Percentiles rank a stretch among this genome's conserved stretches.
phyloP scores from a whole-genome alignment of 2,797 vertebrate genomes.

The Peromyscus aztecus region DNA sequence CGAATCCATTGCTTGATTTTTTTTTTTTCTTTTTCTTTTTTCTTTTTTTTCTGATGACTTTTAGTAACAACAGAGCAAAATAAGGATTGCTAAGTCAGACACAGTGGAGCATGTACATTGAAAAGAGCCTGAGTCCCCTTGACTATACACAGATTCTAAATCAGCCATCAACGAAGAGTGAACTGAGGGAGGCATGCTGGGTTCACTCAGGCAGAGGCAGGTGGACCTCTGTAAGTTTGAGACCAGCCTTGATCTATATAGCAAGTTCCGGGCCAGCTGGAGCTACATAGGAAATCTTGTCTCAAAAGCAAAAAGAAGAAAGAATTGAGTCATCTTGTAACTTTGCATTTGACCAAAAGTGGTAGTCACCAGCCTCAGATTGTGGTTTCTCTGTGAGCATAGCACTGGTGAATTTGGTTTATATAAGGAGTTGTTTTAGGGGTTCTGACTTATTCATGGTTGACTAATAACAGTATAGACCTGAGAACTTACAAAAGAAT shows the following conservation, averaged over 20 bases:
- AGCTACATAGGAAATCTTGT: not conserved
- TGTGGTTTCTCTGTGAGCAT: not conserved
- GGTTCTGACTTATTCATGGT: constrained; percentile 26
- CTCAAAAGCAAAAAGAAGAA: not conserved
- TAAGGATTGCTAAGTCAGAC: constrained; percentile 66
- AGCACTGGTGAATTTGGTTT: not conserved
- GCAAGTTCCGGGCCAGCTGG: not conserved
- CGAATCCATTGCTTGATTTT: not conserved
- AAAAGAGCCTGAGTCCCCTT: constrained; percentile 29
- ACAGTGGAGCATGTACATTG: constrained; percentile 36
- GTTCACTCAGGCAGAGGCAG: not conserved
- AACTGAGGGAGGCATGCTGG: not conserved
- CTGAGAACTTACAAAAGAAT: constrained; percentile 49
- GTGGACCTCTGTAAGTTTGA: not conserved
- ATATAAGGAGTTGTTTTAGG: not conserved
- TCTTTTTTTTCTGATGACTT: constrained; percentile 33
- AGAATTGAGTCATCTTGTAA: constrained; percentile 32
- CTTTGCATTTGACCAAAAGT: constrained; percentile 55
- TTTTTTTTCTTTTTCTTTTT: constrained; percentile 28
- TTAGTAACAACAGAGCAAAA: constrained; percentile 47
- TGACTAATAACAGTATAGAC: not conserved
- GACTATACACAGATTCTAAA: constrained; percentile 12
- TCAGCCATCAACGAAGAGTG: constrained; percentile 16
- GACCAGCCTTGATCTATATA: not conserved
- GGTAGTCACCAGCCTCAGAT: not conserved